phyloP scores from a whole-genome alignment of 2,113 vertebrate species.

The Sialia sialis region DNA sequence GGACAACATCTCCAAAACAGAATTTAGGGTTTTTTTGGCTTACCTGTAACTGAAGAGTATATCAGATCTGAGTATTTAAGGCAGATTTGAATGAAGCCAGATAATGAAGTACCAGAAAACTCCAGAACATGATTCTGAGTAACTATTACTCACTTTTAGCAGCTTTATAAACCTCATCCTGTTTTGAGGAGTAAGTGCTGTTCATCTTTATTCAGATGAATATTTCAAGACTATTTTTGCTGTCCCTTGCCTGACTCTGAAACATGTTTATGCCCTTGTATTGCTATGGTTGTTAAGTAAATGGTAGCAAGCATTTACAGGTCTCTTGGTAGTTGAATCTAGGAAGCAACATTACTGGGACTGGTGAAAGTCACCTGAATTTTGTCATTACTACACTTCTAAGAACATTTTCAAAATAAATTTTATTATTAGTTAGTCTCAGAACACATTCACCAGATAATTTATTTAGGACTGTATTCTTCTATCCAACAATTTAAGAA shows the following conservation, averaged over 20 bases:
- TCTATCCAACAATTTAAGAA: constrained; percentile 34
- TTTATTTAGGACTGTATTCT: not conserved
- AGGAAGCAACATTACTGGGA: not conserved
- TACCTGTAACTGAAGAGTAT: not conserved
- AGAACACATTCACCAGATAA: not conserved
- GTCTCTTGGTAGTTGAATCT: not conserved
- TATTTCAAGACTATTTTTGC: not conserved
- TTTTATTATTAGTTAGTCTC: not conserved
- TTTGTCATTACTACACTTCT: not conserved
- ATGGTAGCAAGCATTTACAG: not conserved
- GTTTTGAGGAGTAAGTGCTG: not conserved
- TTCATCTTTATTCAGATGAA: not conserved
- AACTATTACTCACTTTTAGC: not conserved
- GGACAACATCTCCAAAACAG: not conserved
- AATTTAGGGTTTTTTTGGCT: not conserved
- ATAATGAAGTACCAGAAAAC: not conserved
- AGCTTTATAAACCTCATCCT: not conserved
- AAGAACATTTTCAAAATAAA: not conserved
- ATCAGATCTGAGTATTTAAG: not conserved
- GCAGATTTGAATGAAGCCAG: not conserved
- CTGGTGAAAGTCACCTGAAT: not conserved
- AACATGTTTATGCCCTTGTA: not conserved
- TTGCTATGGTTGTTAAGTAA: not conserved
- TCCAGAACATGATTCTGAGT: not conserved
- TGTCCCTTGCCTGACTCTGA: not conserved